A percentile compares a stretch with the other conserved stretches of the same genome.
Evolutionary conservation across 2,888 invertebrate genomes (phyloP).

Genomic region (Cosmia pyralina): DNA sequence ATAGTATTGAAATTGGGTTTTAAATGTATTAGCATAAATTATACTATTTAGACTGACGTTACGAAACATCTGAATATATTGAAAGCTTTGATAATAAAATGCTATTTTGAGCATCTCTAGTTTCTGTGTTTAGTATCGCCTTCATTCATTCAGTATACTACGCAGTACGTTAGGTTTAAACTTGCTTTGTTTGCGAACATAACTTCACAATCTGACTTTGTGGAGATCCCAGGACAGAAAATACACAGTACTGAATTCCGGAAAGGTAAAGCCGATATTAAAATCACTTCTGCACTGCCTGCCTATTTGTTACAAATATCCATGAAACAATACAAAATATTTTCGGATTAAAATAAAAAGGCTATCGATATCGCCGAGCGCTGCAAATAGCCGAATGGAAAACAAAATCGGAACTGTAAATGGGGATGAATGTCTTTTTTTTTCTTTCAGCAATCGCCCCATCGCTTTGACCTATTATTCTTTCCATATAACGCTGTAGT

Average conservation of each 20-base stretch:
- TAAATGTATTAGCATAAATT: constrained; percentile 67
- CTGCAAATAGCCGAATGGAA: constrained; percentile 35
- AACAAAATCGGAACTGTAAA: constrained; percentile 35
- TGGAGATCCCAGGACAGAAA: not conserved
- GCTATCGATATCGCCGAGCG: constrained; percentile 10
- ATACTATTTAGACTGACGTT: constrained; percentile 55
- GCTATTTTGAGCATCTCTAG: constrained; percentile 48
- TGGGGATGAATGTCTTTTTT: constrained; percentile 11
- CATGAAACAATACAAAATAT: constrained; percentile 31
- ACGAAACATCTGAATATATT: constrained; percentile 60
- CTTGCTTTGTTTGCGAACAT: constrained; percentile 4
- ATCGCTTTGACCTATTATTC: constrained; percentile 6
- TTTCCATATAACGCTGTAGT: not conserved
- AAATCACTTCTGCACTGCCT: constrained; percentile 8
- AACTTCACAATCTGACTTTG: not conserved
- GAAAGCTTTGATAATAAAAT: constrained; percentile 54
- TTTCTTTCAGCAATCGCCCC: constrained; percentile 20
- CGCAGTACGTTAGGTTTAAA: not conserved
- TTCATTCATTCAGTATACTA: constrained; percentile 30
- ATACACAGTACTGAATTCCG: not conserved
- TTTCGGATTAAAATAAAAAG: constrained; percentile 41
- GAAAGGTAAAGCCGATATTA: constrained; percentile 11
- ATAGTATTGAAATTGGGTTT: constrained; percentile 60
- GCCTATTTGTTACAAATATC: constrained; percentile 10
- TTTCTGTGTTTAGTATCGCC: constrained; percentile 31